Evolutionary conservation across 1,140 invertebrate genomes (phyloP).

Genomic region (Plutomurus gul): DNA sequence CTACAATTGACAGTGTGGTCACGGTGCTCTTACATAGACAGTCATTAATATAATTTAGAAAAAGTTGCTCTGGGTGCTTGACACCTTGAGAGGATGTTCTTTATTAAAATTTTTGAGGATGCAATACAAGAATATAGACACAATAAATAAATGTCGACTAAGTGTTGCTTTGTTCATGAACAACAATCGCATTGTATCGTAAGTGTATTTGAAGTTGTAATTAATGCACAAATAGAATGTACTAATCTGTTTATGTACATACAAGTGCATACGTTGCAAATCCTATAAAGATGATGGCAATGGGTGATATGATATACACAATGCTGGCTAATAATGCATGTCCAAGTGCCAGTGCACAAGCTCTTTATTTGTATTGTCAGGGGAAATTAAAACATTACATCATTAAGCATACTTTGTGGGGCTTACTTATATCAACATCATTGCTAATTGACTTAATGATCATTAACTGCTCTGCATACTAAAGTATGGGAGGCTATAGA

Average conservation of each 20-base stretch:
- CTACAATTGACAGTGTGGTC: too few species aligned
- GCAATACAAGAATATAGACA: neutral
- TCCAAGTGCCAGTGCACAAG: too few species aligned
- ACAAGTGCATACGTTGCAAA: too few species aligned
- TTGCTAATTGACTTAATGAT: slow-evolving; percentile 25
- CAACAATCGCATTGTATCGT: too few species aligned
- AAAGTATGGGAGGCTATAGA: neutral
- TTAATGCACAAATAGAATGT: too few species aligned
- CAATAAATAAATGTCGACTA: neutral
- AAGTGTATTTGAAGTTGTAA: too few species aligned
- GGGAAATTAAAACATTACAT: slow-evolving; percentile 19
- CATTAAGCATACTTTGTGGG: slow-evolving; percentile 24
- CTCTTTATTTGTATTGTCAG: slow-evolving; percentile 17
- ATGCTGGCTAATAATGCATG: too few species aligned
- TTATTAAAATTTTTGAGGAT: neutral
- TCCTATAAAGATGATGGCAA: too few species aligned
- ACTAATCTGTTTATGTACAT: too few species aligned
- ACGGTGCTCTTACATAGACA: neutral
- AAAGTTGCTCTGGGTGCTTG: neutral
- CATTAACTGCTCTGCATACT: slow-evolving; percentile 6
- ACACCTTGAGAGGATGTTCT: slow-evolving; percentile 21
- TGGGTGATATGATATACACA: too few species aligned
- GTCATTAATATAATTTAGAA: slow-evolving; percentile 9
- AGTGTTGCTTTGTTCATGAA: too few species aligned
- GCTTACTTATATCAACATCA: slow-evolving; percentile 23